Conservation (phyloP, 2,113 vertebrate genomes). For the Gymnocephalus cernua region DNA sequence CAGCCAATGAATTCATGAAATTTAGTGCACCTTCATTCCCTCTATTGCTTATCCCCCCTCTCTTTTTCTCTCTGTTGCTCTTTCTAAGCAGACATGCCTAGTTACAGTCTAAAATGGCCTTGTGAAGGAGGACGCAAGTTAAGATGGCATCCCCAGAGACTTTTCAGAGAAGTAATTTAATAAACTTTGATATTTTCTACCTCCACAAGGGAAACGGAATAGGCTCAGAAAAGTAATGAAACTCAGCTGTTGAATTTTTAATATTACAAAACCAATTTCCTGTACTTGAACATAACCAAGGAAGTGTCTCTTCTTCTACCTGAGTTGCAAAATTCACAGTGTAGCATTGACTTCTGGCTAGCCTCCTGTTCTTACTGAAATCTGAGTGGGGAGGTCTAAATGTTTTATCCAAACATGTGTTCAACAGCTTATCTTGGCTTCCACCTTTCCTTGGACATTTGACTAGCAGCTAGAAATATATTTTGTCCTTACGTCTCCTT, state of each 20-base stretch:
- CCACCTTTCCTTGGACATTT: slow-evolving; percentile 14
- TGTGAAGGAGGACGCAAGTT: slow-evolving; percentile 75
- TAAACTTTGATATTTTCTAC: slow-evolving; percentile 81
- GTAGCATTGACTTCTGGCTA: slow-evolving; percentile 38
- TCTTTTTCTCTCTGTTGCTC: slow-evolving; percentile 48
- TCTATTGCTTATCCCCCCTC: slow-evolving; percentile 33
- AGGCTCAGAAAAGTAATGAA: slow-evolving; percentile 81
- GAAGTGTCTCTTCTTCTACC: slow-evolving; percentile 51
- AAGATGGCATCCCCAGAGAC: slow-evolving; percentile 80
- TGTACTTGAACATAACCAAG: slow-evolving; percentile 74
- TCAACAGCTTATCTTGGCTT: slow-evolving; percentile 38
- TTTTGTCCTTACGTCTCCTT: background rate
- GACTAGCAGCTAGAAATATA: slow-evolving; percentile 36
- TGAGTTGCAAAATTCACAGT: slow-evolving; percentile 51
- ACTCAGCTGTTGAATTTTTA: slow-evolving; percentile 82
- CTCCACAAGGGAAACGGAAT: slow-evolving; percentile 74
- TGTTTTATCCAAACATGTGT: slow-evolving; percentile 59
- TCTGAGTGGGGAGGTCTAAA: slow-evolving; percentile 33
- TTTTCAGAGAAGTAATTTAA: slow-evolving; percentile 84
- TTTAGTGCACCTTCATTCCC: slow-evolving; percentile 42
- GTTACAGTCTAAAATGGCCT: slow-evolving; percentile 80
- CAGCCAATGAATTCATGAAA: slow-evolving; percentile 61
- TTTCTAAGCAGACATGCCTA: slow-evolving; percentile 77
- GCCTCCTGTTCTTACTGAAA: slow-evolving; percentile 22
- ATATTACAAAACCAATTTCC: slow-evolving; percentile 83